These are phyloP conservation scores for Sesia bembeciformis DNA, from an alignment of 2,888 invertebrate species.

Conservation along the genomic window DNA sequence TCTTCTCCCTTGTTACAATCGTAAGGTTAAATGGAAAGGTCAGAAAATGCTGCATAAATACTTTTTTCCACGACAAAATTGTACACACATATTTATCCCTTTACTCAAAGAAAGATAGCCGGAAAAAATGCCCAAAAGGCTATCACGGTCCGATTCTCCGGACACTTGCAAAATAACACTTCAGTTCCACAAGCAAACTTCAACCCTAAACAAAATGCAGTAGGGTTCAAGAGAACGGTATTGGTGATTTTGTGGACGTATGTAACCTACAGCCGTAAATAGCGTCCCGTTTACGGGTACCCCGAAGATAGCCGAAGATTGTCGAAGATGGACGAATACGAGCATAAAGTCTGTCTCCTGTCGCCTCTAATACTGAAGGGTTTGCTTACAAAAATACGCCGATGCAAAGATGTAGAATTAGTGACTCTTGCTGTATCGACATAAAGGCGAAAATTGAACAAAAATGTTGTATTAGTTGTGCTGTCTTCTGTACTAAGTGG, in stretches of 20 bases:
- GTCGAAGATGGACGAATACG: slow-evolving; percentile 34
- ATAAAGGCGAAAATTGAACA: too few species aligned
- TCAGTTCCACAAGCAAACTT: slow-evolving; percentile 14
- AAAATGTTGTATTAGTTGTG: too few species aligned
- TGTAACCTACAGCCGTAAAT: slow-evolving; percentile 47
- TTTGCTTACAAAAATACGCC: too few species aligned
- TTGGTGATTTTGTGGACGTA: slow-evolving; percentile 13
- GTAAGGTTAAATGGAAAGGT: neutral
- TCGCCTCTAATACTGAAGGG: too few species aligned
- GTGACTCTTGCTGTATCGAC: too few species aligned
- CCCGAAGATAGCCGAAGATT: slow-evolving; percentile 46
- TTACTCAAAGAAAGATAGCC: slow-evolving; percentile 50
- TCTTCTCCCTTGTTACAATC: neutral
- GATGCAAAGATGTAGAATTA: too few species aligned
- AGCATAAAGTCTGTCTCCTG: neutral
- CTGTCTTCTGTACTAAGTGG: too few species aligned
- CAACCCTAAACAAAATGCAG: slow-evolving; percentile 14
- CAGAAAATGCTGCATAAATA: neutral
- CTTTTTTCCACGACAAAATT: slow-evolving; percentile 14
- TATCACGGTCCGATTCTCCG: slow-evolving; percentile 45
- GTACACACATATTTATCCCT: slow-evolving; percentile 44
- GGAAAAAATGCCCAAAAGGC: slow-evolving; percentile 51
- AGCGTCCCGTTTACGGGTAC: slow-evolving; percentile 40
- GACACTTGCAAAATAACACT: slow-evolving; percentile 11
- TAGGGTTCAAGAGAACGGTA: slow-evolving; percentile 7